Base-by-base conservation (phyloP, 2,888 invertebrate species). In the Argyresthia albistria region DNA sequence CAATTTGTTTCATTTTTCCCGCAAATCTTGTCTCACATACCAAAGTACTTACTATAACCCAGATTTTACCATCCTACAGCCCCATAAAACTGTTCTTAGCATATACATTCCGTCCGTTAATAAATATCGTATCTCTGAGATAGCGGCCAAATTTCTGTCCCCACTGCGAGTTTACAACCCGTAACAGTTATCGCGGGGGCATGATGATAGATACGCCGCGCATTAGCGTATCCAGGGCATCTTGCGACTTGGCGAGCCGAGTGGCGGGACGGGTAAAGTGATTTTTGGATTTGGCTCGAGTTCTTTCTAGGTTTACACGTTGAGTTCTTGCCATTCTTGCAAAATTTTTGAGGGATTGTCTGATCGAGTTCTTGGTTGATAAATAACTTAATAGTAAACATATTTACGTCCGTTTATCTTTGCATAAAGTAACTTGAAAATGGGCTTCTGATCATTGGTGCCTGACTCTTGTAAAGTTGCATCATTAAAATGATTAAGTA, bases 151-250 rank as follows among this genome's bases (percentile, higher is more conserved):
- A 51, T 35, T n/a, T 45, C 43, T 51, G 51, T 51, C 42, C n/a
- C 12, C 51, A 9, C 10, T 51, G 35, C 14, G 42, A 51, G 39
- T 51, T 51, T 51, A 51, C 51, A 43, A 15, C 35, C 51, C 51
- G 51, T 51, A 45, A 36, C 51, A 51, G 16, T 42, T 43, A 43
- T 45, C 43, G 15, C 10, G 42, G 11, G 50, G 42, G 12, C 43
- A 14, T 51, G 46, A 52, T 55, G 53, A 54, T 52, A 54, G 50
- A 54, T 52, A 51, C 53, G 52, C 53, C 50, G 56, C 54, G 57
- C 58, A 59, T 61, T 57, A 59, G 57, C 57, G 57, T 54, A 58
- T 60, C 55, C 55, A 54, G 57, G 55, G 53, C 58, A 54, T 45
- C 15, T 45, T 15, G 25, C 25, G 25, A 25, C 25, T 25, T 25